A percentile compares a stretch with the other conserved stretches of the same genome.
Conservation (phyloP, 2,797 vertebrate genomes). For the Neoniphon sammara region DNA sequence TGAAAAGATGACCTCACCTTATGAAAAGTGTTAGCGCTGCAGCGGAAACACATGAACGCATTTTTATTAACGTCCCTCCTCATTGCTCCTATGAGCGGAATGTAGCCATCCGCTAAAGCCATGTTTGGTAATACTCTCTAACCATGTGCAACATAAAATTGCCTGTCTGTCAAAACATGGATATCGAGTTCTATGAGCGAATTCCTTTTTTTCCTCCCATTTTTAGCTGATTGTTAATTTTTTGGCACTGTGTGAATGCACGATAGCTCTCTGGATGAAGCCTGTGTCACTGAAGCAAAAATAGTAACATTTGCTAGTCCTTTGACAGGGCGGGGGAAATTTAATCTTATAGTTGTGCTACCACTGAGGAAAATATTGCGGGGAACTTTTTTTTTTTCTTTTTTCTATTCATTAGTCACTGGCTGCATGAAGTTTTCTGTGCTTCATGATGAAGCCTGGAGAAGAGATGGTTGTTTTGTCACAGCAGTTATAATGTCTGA, state of each 20-base stretch:
- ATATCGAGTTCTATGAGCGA: not conserved
- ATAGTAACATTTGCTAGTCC: not conserved
- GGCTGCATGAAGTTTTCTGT: not conserved
- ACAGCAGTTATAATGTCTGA: not conserved
- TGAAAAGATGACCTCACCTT: conserved; percentile 32
- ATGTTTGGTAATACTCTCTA: conserved; percentile 11
- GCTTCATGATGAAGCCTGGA: not conserved
- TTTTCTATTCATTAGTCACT: no score
- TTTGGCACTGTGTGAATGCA: not conserved
- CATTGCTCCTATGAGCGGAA: not conserved
- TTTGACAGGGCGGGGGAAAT: not conserved
- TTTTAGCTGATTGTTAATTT: no score
- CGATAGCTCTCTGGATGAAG: not conserved
- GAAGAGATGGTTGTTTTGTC: not conserved
- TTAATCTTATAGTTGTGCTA: not conserved
- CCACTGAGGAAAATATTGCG: not conserved
- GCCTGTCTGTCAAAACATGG: conserved; percentile 5
- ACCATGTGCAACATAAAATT: conserved; percentile 4
- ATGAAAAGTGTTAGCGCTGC: not conserved
- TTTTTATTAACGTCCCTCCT: conserved; percentile 35
- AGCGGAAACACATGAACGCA: conserved; percentile 34
- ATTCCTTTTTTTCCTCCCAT: not conserved
- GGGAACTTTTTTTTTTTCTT: no score
- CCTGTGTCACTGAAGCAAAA: not conserved
- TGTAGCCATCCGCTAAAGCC: conserved; percentile 25